Percentiles rank a stretch among this genome's conserved stretches.
Evolutionary conservation across 2,888 invertebrate genomes (phyloP).

Genomic region (Drosophila robusta): DNA sequence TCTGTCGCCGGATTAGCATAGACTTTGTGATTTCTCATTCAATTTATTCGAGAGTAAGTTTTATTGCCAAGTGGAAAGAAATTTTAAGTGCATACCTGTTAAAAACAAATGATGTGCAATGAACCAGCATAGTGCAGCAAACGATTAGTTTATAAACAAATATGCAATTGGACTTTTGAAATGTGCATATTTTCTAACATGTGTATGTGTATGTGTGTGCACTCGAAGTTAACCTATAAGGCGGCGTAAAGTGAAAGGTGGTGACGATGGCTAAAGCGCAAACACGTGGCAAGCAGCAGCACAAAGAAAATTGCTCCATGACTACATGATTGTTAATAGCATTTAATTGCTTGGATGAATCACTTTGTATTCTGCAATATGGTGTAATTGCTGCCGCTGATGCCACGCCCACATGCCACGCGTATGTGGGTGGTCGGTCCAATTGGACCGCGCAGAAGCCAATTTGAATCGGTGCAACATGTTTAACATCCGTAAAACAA

Average conservation of each 20-base stretch:
- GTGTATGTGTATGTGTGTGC: constrained; percentile 35
- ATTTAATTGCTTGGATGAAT: constrained; percentile 22
- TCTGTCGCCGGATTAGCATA: constrained; percentile 88
- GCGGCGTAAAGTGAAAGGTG: constrained; percentile 70
- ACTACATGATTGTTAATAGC: constrained; percentile 19
- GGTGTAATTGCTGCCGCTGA: constrained; percentile 49
- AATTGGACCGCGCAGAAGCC: neutral
- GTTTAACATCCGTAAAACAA: constrained; percentile 1
- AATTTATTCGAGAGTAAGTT: constrained; percentile 84
- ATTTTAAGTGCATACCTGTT: constrained; percentile 37
- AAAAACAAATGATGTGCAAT: constrained; percentile 50
- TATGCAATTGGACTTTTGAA: constrained; percentile 57
- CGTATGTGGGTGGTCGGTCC: constrained; percentile 9
- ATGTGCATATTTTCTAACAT: constrained; percentile 49
- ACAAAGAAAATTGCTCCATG: constrained; percentile 19
- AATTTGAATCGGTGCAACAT: constrained; percentile 3
- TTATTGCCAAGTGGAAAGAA: constrained; percentile 48
- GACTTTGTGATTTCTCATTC: constrained; percentile 83
- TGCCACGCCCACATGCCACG: constrained; percentile 62
- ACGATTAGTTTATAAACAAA: constrained; percentile 63
- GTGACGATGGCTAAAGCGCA: constrained; percentile 44
- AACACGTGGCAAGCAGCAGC: constrained; percentile 69
- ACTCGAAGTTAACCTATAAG: constrained; percentile 57
- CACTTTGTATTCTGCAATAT: constrained; percentile 48
- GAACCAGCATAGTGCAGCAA: constrained; percentile 36